A percentile compares a stretch with the other conserved stretches of the same genome.
phyloP scores from a whole-genome alignment of 2,113 vertebrate genomes.

The Gadus chalcogrammus region DNA sequence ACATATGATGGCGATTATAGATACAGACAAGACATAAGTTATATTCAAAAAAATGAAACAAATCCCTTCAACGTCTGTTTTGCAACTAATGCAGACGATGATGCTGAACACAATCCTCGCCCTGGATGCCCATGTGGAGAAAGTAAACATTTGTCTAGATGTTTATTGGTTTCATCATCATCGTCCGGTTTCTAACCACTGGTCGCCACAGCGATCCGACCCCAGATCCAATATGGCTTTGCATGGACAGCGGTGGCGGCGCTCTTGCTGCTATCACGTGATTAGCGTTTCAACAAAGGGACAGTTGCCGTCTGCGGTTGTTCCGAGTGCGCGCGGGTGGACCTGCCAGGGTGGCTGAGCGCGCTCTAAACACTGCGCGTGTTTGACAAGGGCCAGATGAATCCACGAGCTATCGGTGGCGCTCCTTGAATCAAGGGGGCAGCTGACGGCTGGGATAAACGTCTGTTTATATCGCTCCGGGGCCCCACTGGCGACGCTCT shows the following conservation, averaged over 20 bases:
- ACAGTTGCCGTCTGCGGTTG: slow-evolving; percentile 78
- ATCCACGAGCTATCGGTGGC: slow-evolving; percentile 95
- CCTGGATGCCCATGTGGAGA: too few species aligned
- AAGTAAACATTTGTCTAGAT: too few species aligned
- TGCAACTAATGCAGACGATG: too few species aligned
- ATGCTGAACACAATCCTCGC: too few species aligned
- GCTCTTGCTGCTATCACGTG: slow-evolving; percentile 43
- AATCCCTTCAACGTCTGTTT: too few species aligned
- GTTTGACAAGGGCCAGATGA: slow-evolving; percentile 99
- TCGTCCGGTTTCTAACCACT: slow-evolving; percentile 53
- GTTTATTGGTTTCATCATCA: too few species aligned
- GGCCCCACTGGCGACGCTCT: slow-evolving; percentile 63
- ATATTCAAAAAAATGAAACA: too few species aligned
- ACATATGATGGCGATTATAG: too few species aligned
- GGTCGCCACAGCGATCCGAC: slow-evolving; percentile 25
- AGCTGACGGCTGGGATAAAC: slow-evolving; percentile 99
- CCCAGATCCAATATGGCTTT: slow-evolving; percentile 64
- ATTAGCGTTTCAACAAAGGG: slow-evolving; percentile 75
- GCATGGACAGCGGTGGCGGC: slow-evolving; percentile 36
- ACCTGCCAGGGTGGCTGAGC: slow-evolving; percentile 88
- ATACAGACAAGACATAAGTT: too few species aligned
- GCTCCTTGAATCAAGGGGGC: slow-evolving; percentile 96
- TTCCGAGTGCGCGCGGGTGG: slow-evolving; percentile 90
- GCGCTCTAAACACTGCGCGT: slow-evolving; percentile 81
- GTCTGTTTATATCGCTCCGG: slow-evolving; percentile 88